Evolutionary conservation across 2,113 vertebrate species (phyloP).

Genomic region (Gopherus evgoodei): DNA sequence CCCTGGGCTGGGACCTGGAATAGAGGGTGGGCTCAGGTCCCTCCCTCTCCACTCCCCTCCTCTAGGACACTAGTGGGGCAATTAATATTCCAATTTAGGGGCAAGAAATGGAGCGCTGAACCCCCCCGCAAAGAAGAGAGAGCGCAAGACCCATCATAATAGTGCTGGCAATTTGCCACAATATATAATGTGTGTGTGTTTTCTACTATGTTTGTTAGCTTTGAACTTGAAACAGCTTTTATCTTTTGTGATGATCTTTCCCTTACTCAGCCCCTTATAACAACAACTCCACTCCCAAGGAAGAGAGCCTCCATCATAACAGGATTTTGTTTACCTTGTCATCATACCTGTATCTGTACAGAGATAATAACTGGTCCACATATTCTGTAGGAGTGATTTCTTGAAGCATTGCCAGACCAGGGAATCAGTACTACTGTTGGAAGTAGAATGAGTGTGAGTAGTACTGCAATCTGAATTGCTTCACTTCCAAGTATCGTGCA

Average conservation of each 20-base stretch:
- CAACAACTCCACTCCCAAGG: neutral
- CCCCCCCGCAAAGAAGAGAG: too few relatives aligned
- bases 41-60: too few relatives aligned
- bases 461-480: neutral
- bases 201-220: neutral
- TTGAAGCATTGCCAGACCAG: neutral
- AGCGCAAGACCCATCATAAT: too few relatives aligned
- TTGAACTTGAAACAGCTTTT: neutral
- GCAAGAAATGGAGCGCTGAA: too few relatives aligned
- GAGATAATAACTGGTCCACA: neutral
- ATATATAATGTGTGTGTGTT: too few relatives aligned
- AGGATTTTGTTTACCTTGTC: neutral
- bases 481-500: neutral
- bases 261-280: neutral
- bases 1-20: too few relatives aligned
- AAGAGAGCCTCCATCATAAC: neutral
- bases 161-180: too few relatives aligned
- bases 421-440: neutral
- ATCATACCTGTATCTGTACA: neutral
- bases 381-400: neutral
- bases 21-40: too few relatives aligned
- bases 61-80: too few relatives aligned
- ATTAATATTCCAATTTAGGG: too few relatives aligned
- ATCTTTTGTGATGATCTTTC: neutral
- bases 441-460: neutral